Evolutionary conservation across 37 sponge, comb jelly and placozoan species (phyloP).

Genomic region (Lycopodina hypogea): DNA sequence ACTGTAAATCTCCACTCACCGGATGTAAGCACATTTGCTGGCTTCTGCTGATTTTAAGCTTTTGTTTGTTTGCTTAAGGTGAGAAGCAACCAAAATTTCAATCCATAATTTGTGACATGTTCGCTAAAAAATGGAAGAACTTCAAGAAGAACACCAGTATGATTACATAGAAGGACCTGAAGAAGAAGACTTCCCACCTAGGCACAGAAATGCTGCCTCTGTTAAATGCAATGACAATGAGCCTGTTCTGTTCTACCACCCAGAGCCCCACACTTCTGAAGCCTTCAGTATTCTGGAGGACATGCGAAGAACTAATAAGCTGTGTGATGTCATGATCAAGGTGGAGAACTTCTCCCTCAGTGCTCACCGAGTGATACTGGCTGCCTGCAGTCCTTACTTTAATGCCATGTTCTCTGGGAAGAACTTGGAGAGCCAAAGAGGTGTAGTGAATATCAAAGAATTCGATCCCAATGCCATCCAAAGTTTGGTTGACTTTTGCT

Average conservation of each 20-base stretch:
- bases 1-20: no score
- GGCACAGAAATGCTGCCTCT: not conserved
- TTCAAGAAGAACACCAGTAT: constrained; percentile 37
- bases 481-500: constrained; percentile 54
- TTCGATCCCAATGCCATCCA: constrained; percentile 43
- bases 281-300: constrained; percentile 11
- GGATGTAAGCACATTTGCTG: no score
- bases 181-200: constrained; percentile 20
- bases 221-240: not conserved
- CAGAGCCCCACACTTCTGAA: constrained; percentile 33
- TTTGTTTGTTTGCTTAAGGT: no score
- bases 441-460: constrained; percentile 48
- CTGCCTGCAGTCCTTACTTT: constrained; percentile 89
- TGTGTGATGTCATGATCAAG: constrained; percentile 86
- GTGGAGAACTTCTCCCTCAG: constrained; percentile 48
- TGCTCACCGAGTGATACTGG: constrained; percentile 81
- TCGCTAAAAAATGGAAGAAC: no score
- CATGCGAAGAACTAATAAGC: constrained; percentile 48
- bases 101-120: no score
- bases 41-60: no score
- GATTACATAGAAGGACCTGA: constrained; percentile 53
- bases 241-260: constrained; percentile 32
- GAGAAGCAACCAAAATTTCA: no score
- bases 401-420: constrained; percentile 90
- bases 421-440: constrained; percentile 41